Conservation (phyloP, 1,140 invertebrate species). For the Eubasilissa regina region DNA sequence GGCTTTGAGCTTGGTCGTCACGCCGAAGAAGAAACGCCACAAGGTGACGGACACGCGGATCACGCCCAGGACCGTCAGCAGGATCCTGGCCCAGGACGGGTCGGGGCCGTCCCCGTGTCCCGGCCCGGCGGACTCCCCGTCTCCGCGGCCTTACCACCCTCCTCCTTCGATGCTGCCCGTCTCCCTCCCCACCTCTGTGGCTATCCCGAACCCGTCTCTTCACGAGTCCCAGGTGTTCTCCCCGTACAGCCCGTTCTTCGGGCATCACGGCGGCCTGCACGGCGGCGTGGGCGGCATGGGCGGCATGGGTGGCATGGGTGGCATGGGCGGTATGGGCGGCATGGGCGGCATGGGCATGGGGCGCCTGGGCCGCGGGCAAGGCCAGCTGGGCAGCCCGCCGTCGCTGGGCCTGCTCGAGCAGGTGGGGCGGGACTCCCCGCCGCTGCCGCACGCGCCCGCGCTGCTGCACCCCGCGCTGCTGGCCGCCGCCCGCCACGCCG, state of each 20-base stretch:
- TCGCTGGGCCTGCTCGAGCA: constrained; percentile 79
- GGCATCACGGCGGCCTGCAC: constrained; percentile 70
- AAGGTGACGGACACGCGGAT: constrained; percentile 97
- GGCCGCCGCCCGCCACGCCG: constrained; percentile 84
- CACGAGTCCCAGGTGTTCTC: constrained; percentile 96
- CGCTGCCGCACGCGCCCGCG: constrained; percentile 84
- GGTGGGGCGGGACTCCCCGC: constrained; percentile 83
- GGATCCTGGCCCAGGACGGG: constrained; percentile 87
- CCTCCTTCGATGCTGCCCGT: constrained; percentile 88
- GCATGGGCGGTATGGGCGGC: too few relatives aligned
- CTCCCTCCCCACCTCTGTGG: constrained; percentile 92
- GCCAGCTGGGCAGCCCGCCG: constrained; percentile 74
- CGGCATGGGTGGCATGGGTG: too few relatives aligned
- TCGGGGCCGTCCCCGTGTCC: constrained; percentile 76
- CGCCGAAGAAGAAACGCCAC: constrained; percentile 95
- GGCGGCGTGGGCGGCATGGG: constrained; percentile 67
- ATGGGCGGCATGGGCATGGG: constrained; percentile 63
- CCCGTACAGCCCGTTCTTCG: constrained; percentile 90
- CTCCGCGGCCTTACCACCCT: constrained; percentile 81
- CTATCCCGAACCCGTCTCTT: constrained; percentile 95
- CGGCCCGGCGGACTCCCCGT: constrained; percentile 75
- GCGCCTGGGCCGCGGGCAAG: constrained; percentile 66
- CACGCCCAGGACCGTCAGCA: constrained; percentile 90
- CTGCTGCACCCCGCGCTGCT: constrained; percentile 85
- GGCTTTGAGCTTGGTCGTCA: constrained; percentile 92